Evolutionary conservation across 2,113 vertebrate genomes (phyloP).

Genomic region (Alexandromys fortis): DNA sequence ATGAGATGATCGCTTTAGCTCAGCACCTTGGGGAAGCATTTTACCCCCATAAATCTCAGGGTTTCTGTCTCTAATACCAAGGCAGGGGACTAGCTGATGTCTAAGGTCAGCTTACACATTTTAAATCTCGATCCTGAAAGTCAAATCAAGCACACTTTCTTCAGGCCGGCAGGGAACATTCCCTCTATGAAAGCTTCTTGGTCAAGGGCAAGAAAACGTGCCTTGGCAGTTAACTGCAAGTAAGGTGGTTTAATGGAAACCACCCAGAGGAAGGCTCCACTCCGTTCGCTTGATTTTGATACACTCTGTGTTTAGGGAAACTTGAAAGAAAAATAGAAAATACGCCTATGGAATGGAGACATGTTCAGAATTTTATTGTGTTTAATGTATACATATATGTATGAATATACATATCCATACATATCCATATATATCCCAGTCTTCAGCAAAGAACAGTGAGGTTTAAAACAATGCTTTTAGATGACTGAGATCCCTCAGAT

Average conservation of each 20-base stretch:
- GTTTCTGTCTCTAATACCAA: not conserved
- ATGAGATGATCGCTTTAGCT: not conserved
- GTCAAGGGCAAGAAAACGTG: not conserved
- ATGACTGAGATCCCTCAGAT: not conserved
- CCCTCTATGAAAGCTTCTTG: not conserved
- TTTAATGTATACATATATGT: not conserved
- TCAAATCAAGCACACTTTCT: not conserved
- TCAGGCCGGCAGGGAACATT: not conserved
- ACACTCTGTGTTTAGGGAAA: conserved; percentile 16
- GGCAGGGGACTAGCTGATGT: not conserved
- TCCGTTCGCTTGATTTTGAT: not conserved
- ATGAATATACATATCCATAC: not conserved
- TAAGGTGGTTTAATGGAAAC: not conserved
- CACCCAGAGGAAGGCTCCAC: not conserved
- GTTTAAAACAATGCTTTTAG: not conserved
- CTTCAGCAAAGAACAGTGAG: not conserved
- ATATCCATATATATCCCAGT: not conserved
- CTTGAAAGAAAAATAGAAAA: not conserved
- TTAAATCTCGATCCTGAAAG: not conserved
- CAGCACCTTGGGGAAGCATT: not conserved
- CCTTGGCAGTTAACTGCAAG: not conserved
- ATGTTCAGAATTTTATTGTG: not conserved
- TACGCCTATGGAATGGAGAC: not conserved
- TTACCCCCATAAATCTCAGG: not conserved
- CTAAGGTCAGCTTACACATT: not conserved